Percentiles rank a stretch among this genome's conserved stretches.
phyloP scores from a whole-genome alignment of 2,888 invertebrate species.

The Thysanoteuthis rhombus region DNA sequence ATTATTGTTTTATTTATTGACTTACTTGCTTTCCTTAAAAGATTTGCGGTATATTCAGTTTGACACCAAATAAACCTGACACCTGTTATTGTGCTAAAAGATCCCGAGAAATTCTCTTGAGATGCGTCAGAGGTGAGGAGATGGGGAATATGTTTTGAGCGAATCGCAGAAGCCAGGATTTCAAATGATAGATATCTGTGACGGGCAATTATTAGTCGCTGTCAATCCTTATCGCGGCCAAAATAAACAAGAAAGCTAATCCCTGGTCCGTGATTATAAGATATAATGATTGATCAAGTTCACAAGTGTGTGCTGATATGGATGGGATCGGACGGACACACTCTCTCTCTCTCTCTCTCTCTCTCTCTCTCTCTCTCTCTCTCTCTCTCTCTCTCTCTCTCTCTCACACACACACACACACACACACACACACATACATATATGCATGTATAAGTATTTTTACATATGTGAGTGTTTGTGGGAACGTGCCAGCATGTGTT shows the following conservation, averaged over 20 bases:
- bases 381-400: too few species aligned
- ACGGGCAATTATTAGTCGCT: neutral
- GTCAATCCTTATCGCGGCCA: neutral
- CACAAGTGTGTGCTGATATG: neutral
- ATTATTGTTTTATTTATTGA: too few species aligned
- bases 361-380: too few species aligned
- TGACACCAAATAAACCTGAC: neutral
- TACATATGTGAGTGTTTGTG: too few species aligned
- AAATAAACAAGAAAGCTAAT: too few species aligned
- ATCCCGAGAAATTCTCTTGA: neutral
- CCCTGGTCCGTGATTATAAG: too few species aligned
- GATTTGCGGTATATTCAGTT: neutral
- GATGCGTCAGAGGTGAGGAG: neutral
- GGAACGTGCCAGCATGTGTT: neutral
- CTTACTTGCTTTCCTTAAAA: neutral
- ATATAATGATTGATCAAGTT: too few species aligned
- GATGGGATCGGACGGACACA: neutral
- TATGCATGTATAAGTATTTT: neutral
- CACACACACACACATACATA: neutral
- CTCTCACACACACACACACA: too few species aligned
- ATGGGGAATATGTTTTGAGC: neutral
- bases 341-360: too few species aligned
- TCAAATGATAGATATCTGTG: too few species aligned
- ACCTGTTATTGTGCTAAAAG: neutral
- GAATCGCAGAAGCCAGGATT: neutral